Base-by-base conservation (phyloP, 2,797 vertebrate genomes). In the Syngnathus acus region DNA sequence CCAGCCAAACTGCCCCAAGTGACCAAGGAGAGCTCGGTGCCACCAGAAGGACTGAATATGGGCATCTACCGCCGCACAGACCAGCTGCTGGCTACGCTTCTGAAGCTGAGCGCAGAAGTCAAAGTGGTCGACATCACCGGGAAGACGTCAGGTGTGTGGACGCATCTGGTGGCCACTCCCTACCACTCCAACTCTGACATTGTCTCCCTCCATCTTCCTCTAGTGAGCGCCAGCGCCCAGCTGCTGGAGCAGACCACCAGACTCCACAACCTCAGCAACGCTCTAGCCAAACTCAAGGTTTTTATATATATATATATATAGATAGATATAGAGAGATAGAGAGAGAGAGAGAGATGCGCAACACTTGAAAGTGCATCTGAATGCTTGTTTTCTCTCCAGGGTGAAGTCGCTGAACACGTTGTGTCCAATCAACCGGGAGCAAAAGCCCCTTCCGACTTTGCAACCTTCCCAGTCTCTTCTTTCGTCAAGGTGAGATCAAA, bases 121-220 rank as follows among this genome's bases (percentile, higher is more conserved):
- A 94, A 91, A 63, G 93, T 97, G 16, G 84, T 96, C 66, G 93
- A 95, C 72, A 86, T 97, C 78, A 94, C 91, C 0, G 93, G 92
- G 14, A 89, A 88, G 76, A 93, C 90, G 2, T 72, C 92, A 38
- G 92, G 95, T 96, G 39, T 11, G 81, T 69, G 1, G 8, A 0
- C 8, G n/a, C 6, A 16, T 37, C 45, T 8, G 10, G 40, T 13
- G 9, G 2, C 9, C 42, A 9, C 42, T 11, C 40, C 10, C 10
- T 1, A 7, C 13, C 43, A 10, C 11, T 10, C 32, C 9, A 38
- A 1, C 16, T 45, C 13, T 45, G 14, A 55, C 14, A 13, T 48
- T 21, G 17, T 62, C 10, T 26, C 23, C 51, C 62, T 19, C 45
- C 47, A 64, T 14, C 1, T 76, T 60, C 50, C 68, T 19, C 3